These are phyloP conservation scores for Salminus brasiliensis DNA, from an alignment of 2,113 vertebrate genomes.

Conservation along the genomic window DNA sequence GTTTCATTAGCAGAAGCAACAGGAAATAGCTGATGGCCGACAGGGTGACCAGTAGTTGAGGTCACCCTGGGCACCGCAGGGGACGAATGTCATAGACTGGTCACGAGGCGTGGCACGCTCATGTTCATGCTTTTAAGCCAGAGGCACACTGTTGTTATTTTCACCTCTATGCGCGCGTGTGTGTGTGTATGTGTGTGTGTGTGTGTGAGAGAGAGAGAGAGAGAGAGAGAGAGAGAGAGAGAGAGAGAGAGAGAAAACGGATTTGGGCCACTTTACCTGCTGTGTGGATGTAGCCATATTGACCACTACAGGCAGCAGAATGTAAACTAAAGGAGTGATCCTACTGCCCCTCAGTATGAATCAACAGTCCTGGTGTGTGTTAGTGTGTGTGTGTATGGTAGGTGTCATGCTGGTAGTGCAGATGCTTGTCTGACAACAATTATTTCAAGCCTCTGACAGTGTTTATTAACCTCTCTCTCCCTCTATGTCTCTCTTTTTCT, in stretches of 20 bases:
- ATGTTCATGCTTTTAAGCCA: not conserved
- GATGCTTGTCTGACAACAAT: not conserved
- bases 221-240: no score
- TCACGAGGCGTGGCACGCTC: not conserved
- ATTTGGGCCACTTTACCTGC: no score
- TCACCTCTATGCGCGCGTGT: not conserved
- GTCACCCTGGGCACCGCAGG: not conserved
- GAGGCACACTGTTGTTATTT: not conserved
- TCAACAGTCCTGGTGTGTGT: not conserved
- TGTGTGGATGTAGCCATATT: no score
- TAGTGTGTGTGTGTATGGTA: not conserved
- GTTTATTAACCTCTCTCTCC: conserved; percentile 7
- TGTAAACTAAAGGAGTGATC: no score
- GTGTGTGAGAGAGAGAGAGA: no score
- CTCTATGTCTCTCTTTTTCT: conserved; percentile 1
- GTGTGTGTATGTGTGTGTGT: not conserved
- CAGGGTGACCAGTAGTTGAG: conserved; percentile 1
- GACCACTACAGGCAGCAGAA: no score
- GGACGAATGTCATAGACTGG: not conserved
- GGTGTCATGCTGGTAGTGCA: not conserved
- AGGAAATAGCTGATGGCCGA: not conserved
- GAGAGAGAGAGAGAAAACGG: no score
- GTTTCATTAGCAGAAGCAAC: conserved; percentile 28
- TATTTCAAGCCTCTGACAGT: not conserved
- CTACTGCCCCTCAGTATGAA: no score